A percentile compares a stretch with the other conserved stretches of the same genome.
Evolutionary conservation across 2,888 invertebrate species (phyloP).

Genomic region (Noctua janthe): DNA sequence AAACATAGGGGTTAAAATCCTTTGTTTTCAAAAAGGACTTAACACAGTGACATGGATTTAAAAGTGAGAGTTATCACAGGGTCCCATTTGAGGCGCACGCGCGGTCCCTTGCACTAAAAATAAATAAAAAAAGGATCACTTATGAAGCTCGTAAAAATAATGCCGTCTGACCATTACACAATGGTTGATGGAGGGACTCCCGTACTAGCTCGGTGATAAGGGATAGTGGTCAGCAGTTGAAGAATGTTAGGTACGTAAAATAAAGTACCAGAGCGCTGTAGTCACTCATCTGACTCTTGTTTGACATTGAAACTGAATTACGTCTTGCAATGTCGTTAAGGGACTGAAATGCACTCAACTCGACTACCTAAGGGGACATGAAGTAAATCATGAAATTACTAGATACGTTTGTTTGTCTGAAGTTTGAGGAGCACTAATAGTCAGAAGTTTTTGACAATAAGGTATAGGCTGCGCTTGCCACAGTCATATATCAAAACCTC

Average conservation of each 20-base stretch:
- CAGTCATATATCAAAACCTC: background rate
- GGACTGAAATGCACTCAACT: background rate
- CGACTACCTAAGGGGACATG: background rate
- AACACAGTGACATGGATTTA: constrained; percentile 85
- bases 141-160: constrained; percentile 81
- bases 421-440: background rate
- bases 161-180: constrained; percentile 73
- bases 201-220: constrained; percentile 80
- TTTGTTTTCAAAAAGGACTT: constrained; percentile 60
- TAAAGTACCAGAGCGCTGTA: constrained; percentile 28
- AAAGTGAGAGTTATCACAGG: constrained; percentile 90
- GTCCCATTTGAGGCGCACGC: constrained; percentile 89
- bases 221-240: constrained; percentile 48
- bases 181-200: constrained; percentile 82
- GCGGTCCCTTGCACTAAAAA: constrained; percentile 82
- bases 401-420: background rate
- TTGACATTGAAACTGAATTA: background rate
- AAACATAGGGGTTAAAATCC: constrained; percentile 68
- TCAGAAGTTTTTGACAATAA: background rate
- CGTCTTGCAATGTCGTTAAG: constrained; percentile 22
- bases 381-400: background rate
- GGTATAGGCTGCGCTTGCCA: background rate
- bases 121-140: constrained; percentile 73
- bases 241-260: constrained; percentile 52
- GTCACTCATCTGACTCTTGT: constrained; percentile 6